Percentiles rank a stretch among this genome's conserved stretches.
phyloP scores from a whole-genome alignment of 2,888 invertebrate genomes.

The Synergus gifuensis region DNA sequence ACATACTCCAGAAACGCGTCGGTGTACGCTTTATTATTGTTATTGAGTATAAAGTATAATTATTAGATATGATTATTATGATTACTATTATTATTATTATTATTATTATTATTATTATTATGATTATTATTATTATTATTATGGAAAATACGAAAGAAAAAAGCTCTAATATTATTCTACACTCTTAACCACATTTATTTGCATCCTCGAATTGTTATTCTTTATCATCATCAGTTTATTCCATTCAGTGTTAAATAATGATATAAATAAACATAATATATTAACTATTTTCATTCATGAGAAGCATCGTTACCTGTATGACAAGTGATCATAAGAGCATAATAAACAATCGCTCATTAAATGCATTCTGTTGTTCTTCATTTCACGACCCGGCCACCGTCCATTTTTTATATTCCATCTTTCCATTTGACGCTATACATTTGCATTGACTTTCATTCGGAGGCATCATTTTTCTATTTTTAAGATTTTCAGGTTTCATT shows the following conservation, averaged over 20 bases:
- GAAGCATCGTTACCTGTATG: constrained; percentile 78
- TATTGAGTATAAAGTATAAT: constrained; percentile 39
- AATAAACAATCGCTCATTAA: constrained; percentile 79
- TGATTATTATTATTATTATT: no score
- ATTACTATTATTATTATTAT: constrained; percentile 46
- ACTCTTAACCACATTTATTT: constrained; percentile 76
- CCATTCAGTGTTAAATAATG: constrained; percentile 78
- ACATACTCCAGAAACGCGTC: constrained; percentile 38
- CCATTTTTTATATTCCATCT: constrained; percentile 56
- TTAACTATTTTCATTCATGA: constrained; percentile 79
- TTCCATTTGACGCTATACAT: constrained; percentile 64
- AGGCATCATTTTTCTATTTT: constrained; percentile 54
- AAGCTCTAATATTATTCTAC: constrained; percentile 72
- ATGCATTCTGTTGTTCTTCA: constrained; percentile 78
- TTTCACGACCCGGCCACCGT: constrained; percentile 76
- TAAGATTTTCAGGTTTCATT: constrained; percentile 46
- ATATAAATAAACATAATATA: constrained; percentile 76
- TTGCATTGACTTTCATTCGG: constrained; percentile 53
- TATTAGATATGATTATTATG: constrained; percentile 43
- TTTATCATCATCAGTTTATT: constrained; percentile 75
- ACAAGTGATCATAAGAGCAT: constrained; percentile 79
- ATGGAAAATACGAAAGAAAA: constrained; percentile 62
- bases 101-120: constrained; percentile 46
- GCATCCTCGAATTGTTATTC: constrained; percentile 77
- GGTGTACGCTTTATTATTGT: constrained; percentile 41